Evolutionary conservation across 2,797 vertebrate genomes (phyloP), one percentile per base, ranked within the genome.

Genomic region (Anguilla pacifica): DNA sequence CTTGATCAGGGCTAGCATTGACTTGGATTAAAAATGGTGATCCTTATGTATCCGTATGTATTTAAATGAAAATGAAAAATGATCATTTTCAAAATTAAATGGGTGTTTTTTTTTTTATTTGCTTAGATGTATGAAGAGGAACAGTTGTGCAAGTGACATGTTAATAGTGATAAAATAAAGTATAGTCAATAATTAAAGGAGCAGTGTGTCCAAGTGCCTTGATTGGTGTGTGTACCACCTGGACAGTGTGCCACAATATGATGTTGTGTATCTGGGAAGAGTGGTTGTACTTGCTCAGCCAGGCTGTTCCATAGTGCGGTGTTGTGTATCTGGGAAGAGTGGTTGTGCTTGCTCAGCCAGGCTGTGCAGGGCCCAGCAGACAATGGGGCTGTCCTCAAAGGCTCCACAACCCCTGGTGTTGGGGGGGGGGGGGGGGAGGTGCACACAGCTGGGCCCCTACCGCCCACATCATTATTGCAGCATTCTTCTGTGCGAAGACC

Each of bases 61-160:
- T 82, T 74, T 17, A 77, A 15, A 49, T 79, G 2, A 15, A 81
- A 64, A 87, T 31, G 72, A 3, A 59, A 35, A 43, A 15, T 9
- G 1, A 19, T 49, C n/a, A 6, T n/a, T n/a, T 81, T 61, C 17
- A 3, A 15, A 28, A 39, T 25, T 49, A n/a, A 39, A 43, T 53
- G 15, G 22, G 15, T 87, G 13, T 55, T 15, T 10, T 82, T 9
- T 9, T 51, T 49, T 64, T 83, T 7, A 22, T 83, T 87, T 55
- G 74, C 86, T 64, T 28, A 81, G 74, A 82, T 49, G 43, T 81
- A 53, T 7, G 51, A 43, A 86, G 35, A 81, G 55, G 77, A 49
- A 64, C 51, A 31, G 70, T n/a, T 51, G 6, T 79, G 35, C 39
- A 25, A 31, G 22, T 39, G 57, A 83, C 10, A 15, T 15, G 7